Evolutionary conservation across 2,888 invertebrate species (phyloP).

Genomic region (Nomada goodeniana): DNA sequence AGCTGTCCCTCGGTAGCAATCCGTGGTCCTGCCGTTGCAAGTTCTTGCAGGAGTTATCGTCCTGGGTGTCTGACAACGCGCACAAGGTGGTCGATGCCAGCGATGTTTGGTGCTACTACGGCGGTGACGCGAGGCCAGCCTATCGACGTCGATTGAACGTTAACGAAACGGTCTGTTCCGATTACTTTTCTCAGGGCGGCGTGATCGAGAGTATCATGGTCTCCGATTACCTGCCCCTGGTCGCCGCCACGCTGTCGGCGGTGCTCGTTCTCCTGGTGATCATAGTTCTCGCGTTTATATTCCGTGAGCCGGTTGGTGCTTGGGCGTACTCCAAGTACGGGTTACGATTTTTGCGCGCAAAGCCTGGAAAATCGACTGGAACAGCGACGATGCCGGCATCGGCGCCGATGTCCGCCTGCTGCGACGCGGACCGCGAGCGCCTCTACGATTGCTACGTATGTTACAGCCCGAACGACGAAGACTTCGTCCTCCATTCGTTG

Average conservation of each 20-base stretch:
- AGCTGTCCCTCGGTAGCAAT: slow-evolving; percentile 92
- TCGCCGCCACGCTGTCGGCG: slow-evolving; percentile 92
- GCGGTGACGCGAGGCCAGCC: slow-evolving; percentile 90
- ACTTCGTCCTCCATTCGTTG: slow-evolving; percentile 93
- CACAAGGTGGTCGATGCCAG: slow-evolving; percentile 91
- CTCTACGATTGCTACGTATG: slow-evolving; percentile 96
- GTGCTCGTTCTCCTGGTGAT: slow-evolving; percentile 91
- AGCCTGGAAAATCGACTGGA: slow-evolving; percentile 87
- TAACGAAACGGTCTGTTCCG: slow-evolving; percentile 94
- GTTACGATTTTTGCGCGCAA: slow-evolving; percentile 87
- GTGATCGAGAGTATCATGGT: slow-evolving; percentile 92
- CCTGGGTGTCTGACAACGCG: slow-evolving; percentile 93
- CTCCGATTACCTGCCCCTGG: slow-evolving; percentile 93
- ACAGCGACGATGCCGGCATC: slow-evolving; percentile 85
- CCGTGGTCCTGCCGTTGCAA: slow-evolving; percentile 96
- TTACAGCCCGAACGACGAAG: slow-evolving; percentile 96
- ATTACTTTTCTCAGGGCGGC: slow-evolving; percentile 93
- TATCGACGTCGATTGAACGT: slow-evolving; percentile 92
- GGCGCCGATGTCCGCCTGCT: slow-evolving; percentile 59
- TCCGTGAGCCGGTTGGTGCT: slow-evolving; percentile 93
- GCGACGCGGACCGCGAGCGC: slow-evolving; percentile 86
- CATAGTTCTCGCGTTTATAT: slow-evolving; percentile 92
- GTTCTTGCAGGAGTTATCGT: slow-evolving; percentile 93
- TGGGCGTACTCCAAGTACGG: slow-evolving; percentile 96
- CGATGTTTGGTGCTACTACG: slow-evolving; percentile 93